Evolutionary conservation across 1,140 invertebrate species (phyloP).

Genomic region (Macrobrachium nipponense): DNA sequence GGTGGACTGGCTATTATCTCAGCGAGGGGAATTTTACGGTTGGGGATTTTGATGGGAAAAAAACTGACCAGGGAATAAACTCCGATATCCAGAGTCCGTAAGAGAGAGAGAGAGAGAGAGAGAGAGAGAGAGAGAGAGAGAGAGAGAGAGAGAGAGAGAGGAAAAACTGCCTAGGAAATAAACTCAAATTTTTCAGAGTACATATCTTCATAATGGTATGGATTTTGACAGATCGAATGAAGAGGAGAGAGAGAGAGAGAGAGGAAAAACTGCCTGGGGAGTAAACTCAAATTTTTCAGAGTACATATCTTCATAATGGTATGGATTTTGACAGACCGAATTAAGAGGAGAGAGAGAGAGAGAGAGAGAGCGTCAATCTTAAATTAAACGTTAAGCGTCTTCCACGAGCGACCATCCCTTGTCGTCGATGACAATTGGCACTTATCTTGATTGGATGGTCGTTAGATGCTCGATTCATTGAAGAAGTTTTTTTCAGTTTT

Average conservation of each 20-base stretch:
- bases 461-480: not conserved
- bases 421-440: too few species aligned
- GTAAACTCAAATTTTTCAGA: not conserved
- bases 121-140: conserved; percentile 10
- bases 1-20: not conserved
- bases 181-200: not conserved
- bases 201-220: not conserved
- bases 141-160: conserved; percentile 19
- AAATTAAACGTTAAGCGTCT: too few species aligned
- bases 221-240: not conserved
- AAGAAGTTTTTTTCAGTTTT: not conserved
- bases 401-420: too few species aligned
- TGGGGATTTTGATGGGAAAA: not conserved
- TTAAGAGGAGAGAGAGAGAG: not conserved
- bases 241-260: not conserved
- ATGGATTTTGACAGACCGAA: not conserved
- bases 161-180: not conserved
- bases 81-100: not conserved
- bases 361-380: not conserved
- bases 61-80: too few species aligned
- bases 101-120: conserved; percentile 6
- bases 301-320: not conserved
- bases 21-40: too few species aligned
- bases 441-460: too few species aligned
- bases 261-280: not conserved